Conservation (phyloP, 1,140 invertebrate species). For the Penaeus chinensis region DNA sequence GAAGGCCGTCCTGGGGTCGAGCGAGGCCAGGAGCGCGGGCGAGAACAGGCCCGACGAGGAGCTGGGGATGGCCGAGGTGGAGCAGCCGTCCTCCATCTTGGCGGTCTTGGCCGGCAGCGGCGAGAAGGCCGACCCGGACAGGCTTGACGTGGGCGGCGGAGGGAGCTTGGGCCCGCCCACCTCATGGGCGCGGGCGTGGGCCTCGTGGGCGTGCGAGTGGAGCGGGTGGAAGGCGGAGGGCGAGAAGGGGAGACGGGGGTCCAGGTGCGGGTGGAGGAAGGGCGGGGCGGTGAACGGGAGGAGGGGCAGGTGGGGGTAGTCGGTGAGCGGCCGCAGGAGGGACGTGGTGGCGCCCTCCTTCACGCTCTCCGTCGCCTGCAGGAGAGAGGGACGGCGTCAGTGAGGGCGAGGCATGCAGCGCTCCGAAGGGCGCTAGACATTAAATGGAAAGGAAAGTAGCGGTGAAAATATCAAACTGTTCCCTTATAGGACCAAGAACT, state of each 20-base stretch:
- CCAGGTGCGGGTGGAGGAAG: conserved; percentile 60
- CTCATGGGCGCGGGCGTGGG: conserved; percentile 34
- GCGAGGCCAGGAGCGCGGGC: conserved; percentile 78
- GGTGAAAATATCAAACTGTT: too few relatives aligned
- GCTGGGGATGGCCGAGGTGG: conserved; percentile 44
- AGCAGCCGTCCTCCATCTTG: conserved; percentile 55
- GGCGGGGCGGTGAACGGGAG: conserved; percentile 58
- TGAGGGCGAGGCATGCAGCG: too few relatives aligned
- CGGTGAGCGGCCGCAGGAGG: conserved; percentile 58
- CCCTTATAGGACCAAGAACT: too few relatives aligned
- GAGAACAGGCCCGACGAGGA: conserved; percentile 67
- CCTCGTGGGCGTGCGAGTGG: conserved; percentile 44
- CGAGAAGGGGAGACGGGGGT: conserved; percentile 56
- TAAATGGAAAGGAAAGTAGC: too few relatives aligned
- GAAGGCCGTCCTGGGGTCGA: conserved; percentile 78
- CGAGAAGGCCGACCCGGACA: conserved; percentile 59
- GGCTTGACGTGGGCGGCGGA: conserved; percentile 28
- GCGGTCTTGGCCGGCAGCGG: conserved; percentile 58
- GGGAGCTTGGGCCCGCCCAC: conserved; percentile 27
- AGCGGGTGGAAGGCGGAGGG: conserved; percentile 61
- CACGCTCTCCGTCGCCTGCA: conserved; percentile 53
- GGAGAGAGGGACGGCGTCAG: neutral
- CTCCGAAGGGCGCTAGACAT: too few relatives aligned
- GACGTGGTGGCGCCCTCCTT: conserved; percentile 51
- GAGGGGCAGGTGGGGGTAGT: conserved; percentile 59